Evolutionary conservation across 2,888 invertebrate genomes (phyloP).

Genomic region (Orthonevra nobilis): DNA sequence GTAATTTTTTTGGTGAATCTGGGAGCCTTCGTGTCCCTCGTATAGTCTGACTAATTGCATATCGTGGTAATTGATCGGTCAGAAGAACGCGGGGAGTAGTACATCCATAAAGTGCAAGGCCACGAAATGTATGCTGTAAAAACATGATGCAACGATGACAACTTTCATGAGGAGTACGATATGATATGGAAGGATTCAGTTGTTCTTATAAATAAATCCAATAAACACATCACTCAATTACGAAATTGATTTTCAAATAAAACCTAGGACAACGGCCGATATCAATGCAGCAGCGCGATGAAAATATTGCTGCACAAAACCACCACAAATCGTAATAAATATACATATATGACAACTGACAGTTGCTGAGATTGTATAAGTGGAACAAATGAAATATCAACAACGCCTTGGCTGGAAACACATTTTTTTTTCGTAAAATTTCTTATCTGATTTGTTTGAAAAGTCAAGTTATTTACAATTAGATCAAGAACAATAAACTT

Average conservation of each 20-base stretch:
- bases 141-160: slow-evolving; percentile 54
- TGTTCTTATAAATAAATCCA: neutral
- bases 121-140: slow-evolving; percentile 7
- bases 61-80: neutral
- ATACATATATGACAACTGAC: too few relatives aligned
- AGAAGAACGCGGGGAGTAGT: neutral
- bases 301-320: too few relatives aligned
- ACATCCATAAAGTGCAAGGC: neutral
- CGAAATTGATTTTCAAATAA: neutral
- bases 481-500: too few relatives aligned
- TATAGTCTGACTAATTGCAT: neutral
- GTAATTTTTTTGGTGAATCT: neutral
- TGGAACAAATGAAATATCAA: too few relatives aligned
- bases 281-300: too few relatives aligned
- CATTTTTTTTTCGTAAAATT: neutral
- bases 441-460: too few relatives aligned
- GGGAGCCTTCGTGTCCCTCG: slow-evolving; percentile 33
- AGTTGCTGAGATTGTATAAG: too few relatives aligned
- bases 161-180: neutral
- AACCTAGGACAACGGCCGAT: too few relatives aligned
- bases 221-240: slow-evolving; percentile 21
- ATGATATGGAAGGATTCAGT: neutral
- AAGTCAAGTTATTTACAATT: too few relatives aligned
- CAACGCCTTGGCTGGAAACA: neutral
- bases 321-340: too few relatives aligned